Evolutionary conservation across 2,113 vertebrate species (phyloP), one percentile per base, ranked within the genome.

Genomic region (Eubucco bourcierii): DNA sequence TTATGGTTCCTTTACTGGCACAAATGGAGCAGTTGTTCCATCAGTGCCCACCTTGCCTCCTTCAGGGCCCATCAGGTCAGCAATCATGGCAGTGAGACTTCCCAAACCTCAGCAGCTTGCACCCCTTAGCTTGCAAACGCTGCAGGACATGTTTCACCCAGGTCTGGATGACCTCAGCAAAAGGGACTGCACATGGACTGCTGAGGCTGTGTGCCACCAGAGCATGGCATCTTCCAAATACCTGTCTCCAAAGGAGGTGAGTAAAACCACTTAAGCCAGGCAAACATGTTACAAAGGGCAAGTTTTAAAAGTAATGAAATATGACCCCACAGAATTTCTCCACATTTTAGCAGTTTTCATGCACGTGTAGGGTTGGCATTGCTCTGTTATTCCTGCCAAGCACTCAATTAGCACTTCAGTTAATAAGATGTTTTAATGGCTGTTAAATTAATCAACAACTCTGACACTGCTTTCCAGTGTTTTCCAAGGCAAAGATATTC

Each of bases 361-460:
- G 56, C 37, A 34, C 41, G 39, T 25, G 33, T 58, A 33, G 74
- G 59, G 68, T 80, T 86, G 90, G 91, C 37, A 68, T 34, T 73
- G 53, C 79, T 90, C 77, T 86, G 85, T 91, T 90, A 93, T 77
- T 93, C 66, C 91, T 94, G 91, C 95, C 94, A 94, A 91, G 70
- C 87, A 88, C 90, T 95, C 95, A 96, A 91, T 96, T 95, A 95
- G 93, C 94, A 93, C 94, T 96, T 91, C 90, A 92, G 93, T 94
- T 96, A 96, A 93, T 92, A 96, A 95, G 93, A 91, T 88, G 46
- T 89, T 94, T 96, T 95, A 96, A 95, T 86, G 77, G 56, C 76
- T 96, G 91, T 91, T 95, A 95, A 96, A 95, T 95, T 94, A 95
- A 96, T 94, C 93, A 88, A 29, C 66, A 91, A 85, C 90, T 91